Base-by-base conservation (phyloP, 2,113 vertebrate genomes). In the Lophotis ruficrista region DNA sequence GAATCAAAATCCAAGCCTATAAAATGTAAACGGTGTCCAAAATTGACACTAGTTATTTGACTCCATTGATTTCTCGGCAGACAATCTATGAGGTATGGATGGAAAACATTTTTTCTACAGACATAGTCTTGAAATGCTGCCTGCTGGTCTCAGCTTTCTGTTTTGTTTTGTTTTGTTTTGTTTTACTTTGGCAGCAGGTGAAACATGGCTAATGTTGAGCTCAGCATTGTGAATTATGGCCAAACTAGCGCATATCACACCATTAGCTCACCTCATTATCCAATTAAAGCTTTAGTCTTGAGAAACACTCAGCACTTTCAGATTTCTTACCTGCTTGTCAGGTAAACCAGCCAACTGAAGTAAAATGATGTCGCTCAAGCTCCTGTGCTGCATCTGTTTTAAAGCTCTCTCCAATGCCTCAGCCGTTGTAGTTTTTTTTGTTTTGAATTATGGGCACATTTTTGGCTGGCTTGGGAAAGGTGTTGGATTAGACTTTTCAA, bases 1-100 rank as follows among this genome's bases (percentile, higher is more conserved):
- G 37, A 93, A 82, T 89, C 81, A 89, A 93, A 96, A 89, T 54
- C 51, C 65, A 69, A 93, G 73, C 48, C 77, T 92, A 66, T 91
- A 76, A 94, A 85, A 89, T 50, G 88, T 79, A 90, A 92, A 86
- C 4, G 0, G 5, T 87, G 51, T 78, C 72, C 60, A 83, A 95
- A 96, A 92, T 50, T 86, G 90, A 71, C 79, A 83, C 0, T 0
- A 80, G 35, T 92, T 93, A 89, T 88, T 96, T 90, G 86, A 77
- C 19, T 68, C 12, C 24, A 93, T 92, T 5, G 88, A 90, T 93
- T 96, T 80, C 51, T 64, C 6, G 3, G 82, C 33, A 91, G 66
- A 77, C 54, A 85, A 12, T 72, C 78, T 87, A 28, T 83, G 64
- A 75, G 19, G 19, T 64, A 27, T 28, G 24, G 68, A 78, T 51